phyloP scores from a whole-genome alignment of 2,113 vertebrate genomes.

The Xerus inauris region DNA sequence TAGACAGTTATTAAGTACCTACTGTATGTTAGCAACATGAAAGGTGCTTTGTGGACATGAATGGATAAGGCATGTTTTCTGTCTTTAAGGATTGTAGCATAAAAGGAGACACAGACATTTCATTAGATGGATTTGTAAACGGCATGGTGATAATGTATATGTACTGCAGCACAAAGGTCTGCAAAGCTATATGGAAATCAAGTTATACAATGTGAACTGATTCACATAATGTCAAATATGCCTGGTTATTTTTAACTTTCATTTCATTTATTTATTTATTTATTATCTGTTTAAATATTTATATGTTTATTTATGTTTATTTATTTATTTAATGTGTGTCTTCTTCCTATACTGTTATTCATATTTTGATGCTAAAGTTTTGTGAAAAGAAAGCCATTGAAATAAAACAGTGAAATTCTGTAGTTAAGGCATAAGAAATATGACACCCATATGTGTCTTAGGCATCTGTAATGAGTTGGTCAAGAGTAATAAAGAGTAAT shows the following conservation, averaged over 20 bases:
- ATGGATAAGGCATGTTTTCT: neutral
- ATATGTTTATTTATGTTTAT: too few species aligned
- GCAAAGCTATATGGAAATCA: neutral
- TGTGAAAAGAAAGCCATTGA: constrained; percentile 29
- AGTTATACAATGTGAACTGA: neutral
- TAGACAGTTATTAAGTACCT: neutral
- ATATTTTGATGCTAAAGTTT: neutral
- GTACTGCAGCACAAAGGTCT: neutral
- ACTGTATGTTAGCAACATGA: neutral
- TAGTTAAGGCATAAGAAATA: neutral
- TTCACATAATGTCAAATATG: neutral
- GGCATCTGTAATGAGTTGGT: neutral
- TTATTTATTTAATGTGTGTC: too few species aligned
- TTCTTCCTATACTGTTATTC: neutral
- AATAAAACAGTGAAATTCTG: neutral
- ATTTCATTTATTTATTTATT: too few species aligned
- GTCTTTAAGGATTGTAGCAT: neutral
- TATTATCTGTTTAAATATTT: too few species aligned
- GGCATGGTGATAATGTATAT: neutral
- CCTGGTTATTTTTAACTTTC: neutral
- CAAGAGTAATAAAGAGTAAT: neutral
- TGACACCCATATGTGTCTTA: neutral
- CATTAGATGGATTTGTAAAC: neutral
- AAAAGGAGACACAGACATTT: neutral
- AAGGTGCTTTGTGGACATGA: neutral